Conservation (phyloP, 2,113 vertebrate species). For the Bolborhynchus lineola region DNA sequence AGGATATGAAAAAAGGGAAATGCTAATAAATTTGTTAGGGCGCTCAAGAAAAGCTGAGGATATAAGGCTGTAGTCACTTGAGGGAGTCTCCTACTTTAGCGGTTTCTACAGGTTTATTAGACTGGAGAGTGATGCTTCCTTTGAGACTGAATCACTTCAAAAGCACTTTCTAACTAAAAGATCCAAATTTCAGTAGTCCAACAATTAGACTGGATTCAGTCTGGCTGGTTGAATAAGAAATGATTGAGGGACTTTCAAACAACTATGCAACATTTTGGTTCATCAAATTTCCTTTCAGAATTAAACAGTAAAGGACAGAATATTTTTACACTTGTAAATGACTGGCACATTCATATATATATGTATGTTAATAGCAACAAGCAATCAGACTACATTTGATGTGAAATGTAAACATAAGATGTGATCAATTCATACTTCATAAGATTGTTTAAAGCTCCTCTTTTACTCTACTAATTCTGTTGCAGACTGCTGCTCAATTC, state of each 20-base stretch:
- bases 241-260: not conserved
- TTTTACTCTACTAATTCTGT: not conserved
- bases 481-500: not conserved
- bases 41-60: not conserved
- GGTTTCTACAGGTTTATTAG: not conserved
- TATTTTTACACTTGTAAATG: not conserved
- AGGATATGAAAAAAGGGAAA: not conserved
- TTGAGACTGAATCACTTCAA: not conserved
- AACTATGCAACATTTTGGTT: not conserved
- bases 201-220: not conserved
- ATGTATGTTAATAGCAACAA: not conserved
- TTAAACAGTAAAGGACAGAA: not conserved
- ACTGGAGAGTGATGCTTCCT: not conserved
- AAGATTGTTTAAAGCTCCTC: not conserved
- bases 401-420: not conserved
- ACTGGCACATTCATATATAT: not conserved
- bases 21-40: not conserved
- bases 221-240: not conserved
- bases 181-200: not conserved
- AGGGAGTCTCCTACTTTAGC: not conserved
- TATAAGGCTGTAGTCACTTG: not conserved
- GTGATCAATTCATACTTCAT: not conserved
- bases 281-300: not conserved
- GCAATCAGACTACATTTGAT: not conserved
- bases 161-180: not conserved